A percentile compares a stretch with the other conserved stretches of the same genome.
phyloP scores from a whole-genome alignment of 2,113 vertebrate genomes.

The Centropus bengalensis region DNA sequence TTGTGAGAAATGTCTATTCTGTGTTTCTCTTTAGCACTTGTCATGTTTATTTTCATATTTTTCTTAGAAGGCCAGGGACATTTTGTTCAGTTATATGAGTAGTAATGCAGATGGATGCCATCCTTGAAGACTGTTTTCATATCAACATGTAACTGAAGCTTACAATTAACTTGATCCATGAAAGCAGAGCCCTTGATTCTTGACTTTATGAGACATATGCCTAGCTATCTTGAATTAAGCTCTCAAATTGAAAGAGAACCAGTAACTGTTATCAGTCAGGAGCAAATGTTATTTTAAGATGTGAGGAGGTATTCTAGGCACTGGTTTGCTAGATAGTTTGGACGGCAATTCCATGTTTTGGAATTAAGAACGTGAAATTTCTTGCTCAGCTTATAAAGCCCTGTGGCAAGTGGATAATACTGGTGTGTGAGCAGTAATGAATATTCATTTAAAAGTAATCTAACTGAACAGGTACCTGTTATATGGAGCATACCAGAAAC shows the following conservation, averaged over 20 bases:
- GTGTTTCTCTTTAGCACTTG: not conserved
- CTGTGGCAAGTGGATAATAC: not conserved
- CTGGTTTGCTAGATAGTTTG: not conserved
- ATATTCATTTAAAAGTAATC: not conserved
- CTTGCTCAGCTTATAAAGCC: not conserved
- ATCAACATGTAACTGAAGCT: not conserved
- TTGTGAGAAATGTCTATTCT: not conserved
- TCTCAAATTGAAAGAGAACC: not conserved
- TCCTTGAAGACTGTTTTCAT: not conserved
- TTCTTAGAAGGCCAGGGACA: constrained; percentile 1
- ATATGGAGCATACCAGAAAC: not conserved
- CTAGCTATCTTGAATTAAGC: not conserved
- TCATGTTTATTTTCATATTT: constrained; percentile 5
- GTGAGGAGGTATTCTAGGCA: not conserved
- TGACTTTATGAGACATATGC: not conserved
- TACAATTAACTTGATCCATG: not conserved
- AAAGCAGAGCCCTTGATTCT: not conserved
- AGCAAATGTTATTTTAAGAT: not conserved
- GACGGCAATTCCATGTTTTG: not conserved
- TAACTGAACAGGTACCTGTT: not conserved
- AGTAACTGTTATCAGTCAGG: not conserved
- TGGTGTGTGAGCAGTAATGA: not conserved
- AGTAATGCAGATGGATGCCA: not conserved
- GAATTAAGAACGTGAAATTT: not conserved
- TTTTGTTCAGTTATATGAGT: constrained; percentile 11